Conservation (phyloP, 2,797 vertebrate species). For the Zonotrichia albicollis region DNA sequence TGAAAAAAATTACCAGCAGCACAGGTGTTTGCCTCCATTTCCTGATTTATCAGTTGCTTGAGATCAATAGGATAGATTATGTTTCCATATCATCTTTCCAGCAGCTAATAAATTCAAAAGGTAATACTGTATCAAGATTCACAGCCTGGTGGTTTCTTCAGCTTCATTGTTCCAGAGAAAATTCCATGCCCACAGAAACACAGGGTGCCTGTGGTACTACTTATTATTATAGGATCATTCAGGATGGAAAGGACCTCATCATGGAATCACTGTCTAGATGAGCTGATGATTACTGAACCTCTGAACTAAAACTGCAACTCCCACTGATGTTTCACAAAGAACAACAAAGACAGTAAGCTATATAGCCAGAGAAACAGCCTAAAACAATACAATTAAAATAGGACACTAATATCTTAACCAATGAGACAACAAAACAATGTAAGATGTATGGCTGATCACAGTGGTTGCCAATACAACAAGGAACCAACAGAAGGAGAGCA, state of each 20-base stretch:
- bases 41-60: background rate
- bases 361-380: background rate
- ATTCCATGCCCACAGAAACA: background rate
- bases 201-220: background rate
- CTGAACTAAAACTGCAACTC: background rate
- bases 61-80: background rate
- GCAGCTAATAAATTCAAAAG: background rate
- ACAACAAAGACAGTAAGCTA: background rate
- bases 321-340: background rate
- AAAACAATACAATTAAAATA: background rate
- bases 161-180: background rate
- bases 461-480: accelerated
- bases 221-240: background rate
- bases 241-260: background rate
- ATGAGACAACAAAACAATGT: background rate
- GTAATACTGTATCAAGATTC: background rate
- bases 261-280: background rate
- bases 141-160: background rate
- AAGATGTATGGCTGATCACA: background rate
- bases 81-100: background rate
- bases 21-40: background rate
- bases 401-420: background rate
- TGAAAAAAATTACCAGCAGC: background rate
- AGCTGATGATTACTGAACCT: background rate
- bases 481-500: background rate